A percentile compares a stretch with the other conserved stretches of the same genome.
Conservation (phyloP, 2,888 invertebrate species). For the Theretra japonica region DNA sequence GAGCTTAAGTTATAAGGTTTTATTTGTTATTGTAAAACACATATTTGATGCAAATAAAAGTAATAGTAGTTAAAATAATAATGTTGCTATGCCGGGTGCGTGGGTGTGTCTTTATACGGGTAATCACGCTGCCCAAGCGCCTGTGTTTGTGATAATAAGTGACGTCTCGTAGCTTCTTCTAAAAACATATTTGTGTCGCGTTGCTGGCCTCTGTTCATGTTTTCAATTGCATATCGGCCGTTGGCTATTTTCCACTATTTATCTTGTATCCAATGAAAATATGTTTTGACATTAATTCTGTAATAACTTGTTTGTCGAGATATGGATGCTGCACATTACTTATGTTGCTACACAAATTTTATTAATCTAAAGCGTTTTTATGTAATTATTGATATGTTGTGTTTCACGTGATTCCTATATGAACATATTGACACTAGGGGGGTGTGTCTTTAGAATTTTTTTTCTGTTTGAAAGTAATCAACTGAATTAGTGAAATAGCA, state of each 20-base stretch:
- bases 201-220: conserved; percentile 68
- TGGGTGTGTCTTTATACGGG: conserved; percentile 83
- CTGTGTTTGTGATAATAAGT: conserved; percentile 59
- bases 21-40: not conserved
- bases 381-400: not conserved
- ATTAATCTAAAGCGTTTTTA: not conserved
- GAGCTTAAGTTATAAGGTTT: not conserved
- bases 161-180: conserved; percentile 66
- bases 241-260: conserved; percentile 77
- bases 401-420: not conserved
- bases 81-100: conserved; percentile 69
- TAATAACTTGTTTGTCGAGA: conserved; percentile 65
- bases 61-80: not conserved
- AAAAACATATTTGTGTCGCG: conserved; percentile 79
- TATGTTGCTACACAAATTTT: conserved; percentile 19
- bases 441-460: not conserved
- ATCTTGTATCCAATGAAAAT: conserved; percentile 80
- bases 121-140: conserved; percentile 60
- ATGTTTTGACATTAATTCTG: conserved; percentile 70
- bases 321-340: conserved; percentile 34
- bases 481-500: too few relatives aligned
- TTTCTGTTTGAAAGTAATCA: not conserved
- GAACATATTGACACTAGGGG: not conserved
- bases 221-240: conserved; percentile 71
- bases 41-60: not conserved